Conservation (phyloP, 2,888 invertebrate genomes). For the Gisinianus flammeolus region DNA sequence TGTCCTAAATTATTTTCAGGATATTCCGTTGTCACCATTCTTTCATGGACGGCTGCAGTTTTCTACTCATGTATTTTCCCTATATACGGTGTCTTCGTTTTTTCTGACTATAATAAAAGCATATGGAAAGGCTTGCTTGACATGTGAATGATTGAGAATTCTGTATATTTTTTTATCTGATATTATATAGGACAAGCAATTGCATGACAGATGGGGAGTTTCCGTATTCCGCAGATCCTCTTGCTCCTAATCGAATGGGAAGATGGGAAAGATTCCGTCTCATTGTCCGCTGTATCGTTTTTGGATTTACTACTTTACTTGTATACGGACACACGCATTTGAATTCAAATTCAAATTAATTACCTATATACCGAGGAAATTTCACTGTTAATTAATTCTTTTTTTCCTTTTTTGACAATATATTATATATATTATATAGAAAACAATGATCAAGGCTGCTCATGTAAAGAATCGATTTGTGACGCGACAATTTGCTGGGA, state of each 20-base stretch:
- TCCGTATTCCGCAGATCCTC: slow-evolving; percentile 48
- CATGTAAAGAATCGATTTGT: slow-evolving; percentile 45
- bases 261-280: slow-evolving; percentile 38
- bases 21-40: slow-evolving; percentile 53
- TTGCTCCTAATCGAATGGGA: slow-evolving; percentile 37
- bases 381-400: no score
- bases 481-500: slow-evolving; percentile 43
- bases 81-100: neutral
- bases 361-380: no score
- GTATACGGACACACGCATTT: no score
- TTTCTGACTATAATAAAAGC: neutral
- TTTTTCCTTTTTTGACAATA: no score
- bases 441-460: slow-evolving; percentile 45
- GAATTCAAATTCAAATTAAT: no score
- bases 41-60: slow-evolving; percentile 52
- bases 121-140: no score
- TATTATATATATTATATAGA: no score
- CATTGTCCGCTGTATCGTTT: slow-evolving; percentile 44
- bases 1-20: no score
- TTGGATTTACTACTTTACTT: slow-evolving; percentile 47
- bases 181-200: slow-evolving; percentile 33
- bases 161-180: neutral
- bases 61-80: slow-evolving; percentile 35
- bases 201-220: slow-evolving; percentile 51
- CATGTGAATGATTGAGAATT: no score